These are phyloP conservation scores for Escarpia spicata DNA, from an alignment of 2,888 invertebrate genomes.

Conservation along the genomic window DNA sequence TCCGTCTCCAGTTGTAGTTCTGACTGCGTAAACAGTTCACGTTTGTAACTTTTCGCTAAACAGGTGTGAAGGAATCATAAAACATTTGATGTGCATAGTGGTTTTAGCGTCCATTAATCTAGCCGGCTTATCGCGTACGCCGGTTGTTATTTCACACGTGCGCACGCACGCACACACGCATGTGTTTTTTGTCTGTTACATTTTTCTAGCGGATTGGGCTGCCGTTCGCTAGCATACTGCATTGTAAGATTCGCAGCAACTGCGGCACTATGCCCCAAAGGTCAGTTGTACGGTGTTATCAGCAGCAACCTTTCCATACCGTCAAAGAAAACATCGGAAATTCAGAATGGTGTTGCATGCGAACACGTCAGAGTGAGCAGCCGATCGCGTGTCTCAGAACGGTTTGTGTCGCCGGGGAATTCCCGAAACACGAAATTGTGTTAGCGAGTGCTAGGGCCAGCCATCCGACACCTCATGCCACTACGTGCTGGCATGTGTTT, in stretches of 20 bases:
- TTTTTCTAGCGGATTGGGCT: not conserved
- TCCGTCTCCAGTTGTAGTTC: not conserved
- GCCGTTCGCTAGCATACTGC: not conserved
- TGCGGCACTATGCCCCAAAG: not conserved
- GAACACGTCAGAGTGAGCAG: not conserved
- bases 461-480: not conserved
- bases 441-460: not conserved
- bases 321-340: conserved; percentile 12
- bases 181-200: not conserved
- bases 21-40: not conserved
- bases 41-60: not conserved
- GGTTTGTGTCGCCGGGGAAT: not conserved
- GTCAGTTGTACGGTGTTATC: not conserved
- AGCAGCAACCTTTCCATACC: not conserved
- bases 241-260: not conserved
- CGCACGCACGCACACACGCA: too few species aligned
- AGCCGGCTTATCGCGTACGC: not conserved
- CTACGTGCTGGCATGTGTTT: conserved; percentile 6
- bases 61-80: not conserved
- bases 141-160: not conserved
- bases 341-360: not conserved
- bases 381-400: conserved; percentile 3
- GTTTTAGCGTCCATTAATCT: conserved; percentile 4
- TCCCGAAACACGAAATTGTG: conserved; percentile 3
- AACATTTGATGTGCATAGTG: not conserved